Evolutionary conservation across 2,888 invertebrate genomes (phyloP).

Genomic region (Tetranychus piercei): DNA sequence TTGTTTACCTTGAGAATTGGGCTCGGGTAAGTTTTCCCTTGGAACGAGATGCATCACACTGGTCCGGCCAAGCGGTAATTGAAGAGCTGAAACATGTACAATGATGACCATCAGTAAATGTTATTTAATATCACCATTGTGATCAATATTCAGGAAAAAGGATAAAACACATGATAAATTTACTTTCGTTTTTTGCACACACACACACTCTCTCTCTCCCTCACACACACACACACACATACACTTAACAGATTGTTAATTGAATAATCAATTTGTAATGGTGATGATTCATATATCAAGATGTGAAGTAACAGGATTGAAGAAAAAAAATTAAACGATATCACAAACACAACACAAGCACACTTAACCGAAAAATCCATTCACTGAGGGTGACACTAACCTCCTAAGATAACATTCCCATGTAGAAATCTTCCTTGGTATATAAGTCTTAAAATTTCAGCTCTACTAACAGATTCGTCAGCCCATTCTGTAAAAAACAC

Average conservation of each 20-base stretch:
- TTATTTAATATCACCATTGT: neutral
- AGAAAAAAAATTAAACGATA: neutral
- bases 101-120: neutral
- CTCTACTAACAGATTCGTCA: conserved; percentile 80
- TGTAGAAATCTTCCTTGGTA: conserved; percentile 99
- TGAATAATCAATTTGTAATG: no score
- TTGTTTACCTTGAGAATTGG: conserved; percentile 43
- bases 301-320: neutral
- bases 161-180: no score
- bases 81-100: conserved; percentile 47
- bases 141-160: no score
- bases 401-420: conserved; percentile 90
- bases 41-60: conserved; percentile 99
- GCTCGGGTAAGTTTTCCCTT: conserved; percentile 95
- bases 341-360: neutral
- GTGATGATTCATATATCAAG: no score
- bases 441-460: conserved; percentile 93
- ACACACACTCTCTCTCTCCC: no score
- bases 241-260: no score
- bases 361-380: neutral
- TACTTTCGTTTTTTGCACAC: no score
- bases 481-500: conserved; percentile 56
- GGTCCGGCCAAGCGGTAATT: conserved; percentile 87
- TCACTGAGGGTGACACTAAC: conserved; percentile 29
- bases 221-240: no score